Evolutionary conservation across 2,113 vertebrate species (phyloP), one percentile per base, ranked within the genome.

Genomic region (Deroptyus accipitrinus): DNA sequence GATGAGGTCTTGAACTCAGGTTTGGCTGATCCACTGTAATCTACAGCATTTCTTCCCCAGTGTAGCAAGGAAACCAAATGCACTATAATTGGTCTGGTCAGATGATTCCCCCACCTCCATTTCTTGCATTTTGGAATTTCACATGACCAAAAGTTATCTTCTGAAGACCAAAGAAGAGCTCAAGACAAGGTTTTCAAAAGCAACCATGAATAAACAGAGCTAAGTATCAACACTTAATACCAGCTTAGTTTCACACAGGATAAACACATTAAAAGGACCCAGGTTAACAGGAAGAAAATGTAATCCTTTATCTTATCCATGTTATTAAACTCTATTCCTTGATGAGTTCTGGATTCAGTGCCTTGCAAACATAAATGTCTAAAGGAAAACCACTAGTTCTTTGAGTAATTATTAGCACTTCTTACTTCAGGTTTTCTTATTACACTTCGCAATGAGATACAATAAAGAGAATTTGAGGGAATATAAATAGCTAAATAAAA

Each of bases 1-100:
- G 55, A 57, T 77, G 83, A 94, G 88, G 85, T 95, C 90, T 86
- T 95, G 91, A 96, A 95, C 87, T 96, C 76, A 82, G 46, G 52
- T 86, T 91, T 95, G 87, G 76, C 85, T 92, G 68, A 88, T 72
- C 51, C 48, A 46, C 13, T 35, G 31, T 69, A 49, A 88, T 68
- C 46, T 62, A 83, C 69, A 75, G 39, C 9, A 52, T 73, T 83
- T 86, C 88, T 86, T 75, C 17, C 19, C 8, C 33, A 9, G 0
- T 28, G 33, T 12, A 75, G 55, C 84, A 70, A 23, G 19, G 16
- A 93, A 94, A 84, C 6, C 46, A 73, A 86, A 69, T 1, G 3
- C 80, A 7, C 13, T 70, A 35, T 17, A 88, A 37, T 46, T 88
- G 30, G 15, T 88, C 17, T 72, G 59, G 30, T 85, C 51, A 46